Percentiles rank a stretch among this genome's conserved stretches.
These are phyloP conservation scores for Corapipo altera DNA, from an alignment of 2,113 vertebrate genomes.

Conservation along the genomic window DNA sequence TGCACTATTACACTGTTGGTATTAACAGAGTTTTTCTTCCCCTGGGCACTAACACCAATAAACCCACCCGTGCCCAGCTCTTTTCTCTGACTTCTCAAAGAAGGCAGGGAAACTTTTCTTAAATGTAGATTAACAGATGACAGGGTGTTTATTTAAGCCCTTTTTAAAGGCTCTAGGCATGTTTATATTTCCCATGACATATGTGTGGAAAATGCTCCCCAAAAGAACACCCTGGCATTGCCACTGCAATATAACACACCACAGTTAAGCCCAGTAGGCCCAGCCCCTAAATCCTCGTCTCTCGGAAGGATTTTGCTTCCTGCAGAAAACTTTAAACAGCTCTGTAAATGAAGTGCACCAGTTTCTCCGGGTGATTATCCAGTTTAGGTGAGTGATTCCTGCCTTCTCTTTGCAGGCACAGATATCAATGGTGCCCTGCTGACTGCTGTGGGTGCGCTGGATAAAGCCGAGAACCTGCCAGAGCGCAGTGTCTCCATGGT, in stretches of 20 bases:
- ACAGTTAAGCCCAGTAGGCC: neutral
- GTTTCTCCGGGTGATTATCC: neutral
- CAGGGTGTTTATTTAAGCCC: neutral
- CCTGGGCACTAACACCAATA: neutral
- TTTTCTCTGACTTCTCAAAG: neutral
- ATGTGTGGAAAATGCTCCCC: neutral
- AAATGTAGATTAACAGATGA: neutral
- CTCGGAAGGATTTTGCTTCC: neutral
- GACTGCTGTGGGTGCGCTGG: slow-evolving; percentile 71
- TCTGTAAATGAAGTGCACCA: neutral
- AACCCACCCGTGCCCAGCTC: neutral
- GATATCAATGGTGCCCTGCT: slow-evolving; percentile 82
- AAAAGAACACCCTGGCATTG: neutral
- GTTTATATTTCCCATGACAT: neutral
- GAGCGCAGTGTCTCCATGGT: slow-evolving; percentile 80
- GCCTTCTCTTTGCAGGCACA: slow-evolving; percentile 73
- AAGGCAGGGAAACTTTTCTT: neutral
- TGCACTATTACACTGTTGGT: neutral
- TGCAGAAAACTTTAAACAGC: neutral
- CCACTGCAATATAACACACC: neutral
- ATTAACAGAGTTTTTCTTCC: neutral
- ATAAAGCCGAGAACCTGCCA: slow-evolving; percentile 57
- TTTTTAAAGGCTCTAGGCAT: neutral
- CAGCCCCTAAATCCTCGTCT: neutral
- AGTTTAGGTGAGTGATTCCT: neutral